A percentile compares a stretch with the other conserved stretches of the same genome.
These are phyloP conservation scores for Sussaba pulchella DNA, from an alignment of 2,888 invertebrate species.

Conservation along the genomic window DNA sequence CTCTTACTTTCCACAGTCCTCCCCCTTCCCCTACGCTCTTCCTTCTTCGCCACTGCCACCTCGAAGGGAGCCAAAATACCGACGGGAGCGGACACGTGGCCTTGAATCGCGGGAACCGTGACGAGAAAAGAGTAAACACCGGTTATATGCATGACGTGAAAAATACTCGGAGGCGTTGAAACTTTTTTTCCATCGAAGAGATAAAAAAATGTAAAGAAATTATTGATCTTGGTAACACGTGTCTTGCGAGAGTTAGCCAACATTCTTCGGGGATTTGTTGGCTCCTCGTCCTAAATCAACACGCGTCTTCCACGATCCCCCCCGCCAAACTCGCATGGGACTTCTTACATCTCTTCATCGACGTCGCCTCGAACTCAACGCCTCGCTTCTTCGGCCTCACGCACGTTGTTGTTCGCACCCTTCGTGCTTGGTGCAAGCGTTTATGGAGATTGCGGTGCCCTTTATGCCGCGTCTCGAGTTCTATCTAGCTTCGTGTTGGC, in stretches of 20 bases:
- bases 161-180: conserved; percentile 34
- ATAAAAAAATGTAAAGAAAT: no score
- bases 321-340: neutral
- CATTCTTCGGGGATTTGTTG: conserved; percentile 73
- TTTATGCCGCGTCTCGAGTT: neutral
- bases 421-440: neutral
- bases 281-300: conserved; percentile 79
- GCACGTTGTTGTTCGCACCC: neutral
- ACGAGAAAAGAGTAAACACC: conserved; percentile 9
- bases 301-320: conserved; percentile 50
- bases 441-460: neutral
- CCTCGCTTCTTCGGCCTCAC: conserved; percentile 2
- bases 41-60: no score
- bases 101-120: neutral
- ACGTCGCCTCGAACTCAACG: conserved; percentile 21
- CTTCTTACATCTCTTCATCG: conserved; percentile 31
- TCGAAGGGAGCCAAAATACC: conserved; percentile 2
- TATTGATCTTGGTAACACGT: conserved; percentile 78
- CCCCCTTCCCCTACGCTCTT: neutral
- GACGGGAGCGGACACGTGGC: neutral
- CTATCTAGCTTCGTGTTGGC: neutral
- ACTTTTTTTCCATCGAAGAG: conserved; percentile 32
- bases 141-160: conserved; percentile 15
- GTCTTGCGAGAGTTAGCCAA: conserved; percentile 73
- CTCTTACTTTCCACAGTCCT: neutral